A percentile compares a stretch with the other conserved stretches of the same genome.
These are phyloP conservation scores for Drosophila fungiperda DNA, from an alignment of 2,888 invertebrate genomes.

Conservation along the genomic window DNA sequence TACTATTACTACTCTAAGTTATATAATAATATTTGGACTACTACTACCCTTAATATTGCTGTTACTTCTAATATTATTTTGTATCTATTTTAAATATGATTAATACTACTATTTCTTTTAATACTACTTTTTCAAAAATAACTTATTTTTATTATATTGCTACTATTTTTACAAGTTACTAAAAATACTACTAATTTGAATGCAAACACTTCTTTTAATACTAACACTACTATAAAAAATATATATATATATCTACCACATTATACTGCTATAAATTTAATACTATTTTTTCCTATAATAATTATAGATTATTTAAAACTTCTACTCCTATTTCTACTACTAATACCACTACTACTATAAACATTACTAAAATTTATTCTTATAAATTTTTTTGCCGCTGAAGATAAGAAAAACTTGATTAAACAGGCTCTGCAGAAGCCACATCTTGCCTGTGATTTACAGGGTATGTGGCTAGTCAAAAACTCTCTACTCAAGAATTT, in stretches of 20 bases:
- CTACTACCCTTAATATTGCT: too few species aligned
- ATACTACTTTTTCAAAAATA: not conserved
- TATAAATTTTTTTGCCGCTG: not conserved
- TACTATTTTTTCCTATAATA: not conserved
- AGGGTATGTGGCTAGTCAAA: slow-evolving; percentile 22
- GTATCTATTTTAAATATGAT: not conserved
- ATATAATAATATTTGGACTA: not conserved
- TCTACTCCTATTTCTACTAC: not conserved
- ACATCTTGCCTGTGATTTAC: not conserved
- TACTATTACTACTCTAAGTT: not conserved
- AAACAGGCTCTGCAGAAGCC: not conserved
- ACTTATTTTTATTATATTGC: not conserved
- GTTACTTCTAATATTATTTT: rapidly evolving
- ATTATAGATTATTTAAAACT: not conserved
- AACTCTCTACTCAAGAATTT: not conserved
- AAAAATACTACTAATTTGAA: not conserved
- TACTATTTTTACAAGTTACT: not conserved
- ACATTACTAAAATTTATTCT: too few species aligned
- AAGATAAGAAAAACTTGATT: not conserved
- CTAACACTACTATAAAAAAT: too few species aligned
- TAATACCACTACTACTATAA: not conserved
- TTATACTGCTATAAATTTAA: not conserved
- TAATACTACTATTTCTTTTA: not conserved
- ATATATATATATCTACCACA: too few species aligned
- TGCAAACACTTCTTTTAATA: not conserved